A percentile compares a stretch with the other conserved stretches of the same genome.
phyloP scores from a whole-genome alignment of 2,113 vertebrate genomes.

The Calyptommatus sinebrachiatus region DNA sequence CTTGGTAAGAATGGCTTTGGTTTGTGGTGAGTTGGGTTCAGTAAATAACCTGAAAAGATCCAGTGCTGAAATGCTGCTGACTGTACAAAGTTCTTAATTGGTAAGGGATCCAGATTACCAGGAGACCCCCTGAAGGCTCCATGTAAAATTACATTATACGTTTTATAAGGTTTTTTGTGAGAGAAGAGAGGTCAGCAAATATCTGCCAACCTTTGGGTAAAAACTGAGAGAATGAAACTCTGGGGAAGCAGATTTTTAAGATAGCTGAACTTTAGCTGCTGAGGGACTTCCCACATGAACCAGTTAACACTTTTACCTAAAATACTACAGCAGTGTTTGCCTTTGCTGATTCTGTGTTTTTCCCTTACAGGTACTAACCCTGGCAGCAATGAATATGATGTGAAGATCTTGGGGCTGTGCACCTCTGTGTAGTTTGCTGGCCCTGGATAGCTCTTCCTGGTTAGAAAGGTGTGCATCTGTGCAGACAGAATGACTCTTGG shows the following conservation, averaged over 20 bases:
- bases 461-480: constrained; percentile 5
- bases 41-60: neutral
- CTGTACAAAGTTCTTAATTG: neutral
- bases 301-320: neutral
- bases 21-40: neutral
- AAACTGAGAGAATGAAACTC: neutral
- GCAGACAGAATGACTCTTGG: constrained; percentile 67
- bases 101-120: neutral
- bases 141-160: neutral
- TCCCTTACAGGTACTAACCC: constrained; percentile 47
- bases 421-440: constrained; percentile 10
- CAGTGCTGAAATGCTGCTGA: neutral
- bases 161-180: neutral
- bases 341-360: constrained; percentile 26
- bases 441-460: constrained; percentile 9
- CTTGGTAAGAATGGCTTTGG: neutral
- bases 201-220: neutral
- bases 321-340: neutral
- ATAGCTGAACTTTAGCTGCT: neutral
- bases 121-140: neutral
- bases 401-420: constrained; percentile 45
- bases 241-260: neutral
- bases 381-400: constrained; percentile 51
- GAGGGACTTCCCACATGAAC: neutral
- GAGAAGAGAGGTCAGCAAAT: neutral